Evolutionary conservation across 2,113 vertebrate genomes (phyloP).

Genomic region (Bubo bubo): DNA sequence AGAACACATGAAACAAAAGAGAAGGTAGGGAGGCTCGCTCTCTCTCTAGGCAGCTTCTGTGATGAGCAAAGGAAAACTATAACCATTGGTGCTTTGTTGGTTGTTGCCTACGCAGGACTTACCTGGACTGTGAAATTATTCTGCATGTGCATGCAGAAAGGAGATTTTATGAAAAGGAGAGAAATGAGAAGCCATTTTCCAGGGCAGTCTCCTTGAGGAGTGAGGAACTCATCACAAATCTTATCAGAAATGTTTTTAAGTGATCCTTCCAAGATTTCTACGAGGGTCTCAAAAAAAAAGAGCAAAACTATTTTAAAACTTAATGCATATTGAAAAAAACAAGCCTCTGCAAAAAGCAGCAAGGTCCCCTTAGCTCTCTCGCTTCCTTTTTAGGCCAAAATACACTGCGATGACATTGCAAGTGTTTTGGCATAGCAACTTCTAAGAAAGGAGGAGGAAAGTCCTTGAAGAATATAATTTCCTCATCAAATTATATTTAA

Average conservation of each 20-base stretch:
- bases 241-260: not conserved
- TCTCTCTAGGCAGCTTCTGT: not conserved
- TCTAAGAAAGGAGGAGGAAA: not conserved
- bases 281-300: not conserved
- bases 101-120: fast-evolving
- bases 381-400: not conserved
- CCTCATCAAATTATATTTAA: slow-evolving; percentile 3
- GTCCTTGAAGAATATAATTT: not conserved
- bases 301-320: not conserved
- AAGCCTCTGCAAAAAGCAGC: not conserved
- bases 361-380: not conserved
- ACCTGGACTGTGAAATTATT: not conserved
- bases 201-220: not conserved
- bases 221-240: not conserved
- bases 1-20: fast-evolving
- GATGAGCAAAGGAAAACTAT: not conserved
- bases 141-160: not conserved
- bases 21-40: not conserved
- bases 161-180: not conserved
- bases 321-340: not conserved
- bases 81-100: not conserved
- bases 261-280: not conserved
- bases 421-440: not conserved
- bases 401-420: not conserved
- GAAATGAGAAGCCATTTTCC: not conserved